A percentile compares a stretch with the other conserved stretches of the same genome.
Conservation (phyloP, 2,797 vertebrate species). For the Petrocephalus sullivani region DNA sequence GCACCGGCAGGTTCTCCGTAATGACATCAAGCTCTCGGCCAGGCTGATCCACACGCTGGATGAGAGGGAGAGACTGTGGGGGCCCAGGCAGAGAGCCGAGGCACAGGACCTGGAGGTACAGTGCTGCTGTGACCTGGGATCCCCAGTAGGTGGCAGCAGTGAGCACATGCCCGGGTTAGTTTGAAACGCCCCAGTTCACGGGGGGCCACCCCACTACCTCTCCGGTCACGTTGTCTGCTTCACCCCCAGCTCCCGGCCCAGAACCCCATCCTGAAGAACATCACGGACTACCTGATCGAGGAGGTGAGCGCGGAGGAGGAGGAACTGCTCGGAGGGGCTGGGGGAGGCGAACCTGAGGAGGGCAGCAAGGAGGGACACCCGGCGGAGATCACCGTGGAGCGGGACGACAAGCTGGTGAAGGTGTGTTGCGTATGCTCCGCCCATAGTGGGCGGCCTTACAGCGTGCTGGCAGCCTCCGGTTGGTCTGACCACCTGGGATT, state of each 20-base stretch:
- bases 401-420: conserved; percentile 86
- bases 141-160: not conserved
- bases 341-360: conserved; percentile 72
- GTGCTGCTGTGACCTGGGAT: not conserved
- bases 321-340: conserved; percentile 75
- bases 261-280: conserved; percentile 88
- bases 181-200: not conserved
- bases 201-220: not conserved
- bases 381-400: conserved; percentile 77
- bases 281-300: conserved; percentile 90
- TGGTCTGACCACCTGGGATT: not conserved
- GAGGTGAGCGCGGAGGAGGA: conserved; percentile 91
- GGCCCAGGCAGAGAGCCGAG: conserved; percentile 55
- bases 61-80: conserved; percentile 79
- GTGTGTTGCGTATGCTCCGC: conserved; percentile 41
- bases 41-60: conserved; percentile 84
- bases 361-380: conserved; percentile 79
- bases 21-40: conserved; percentile 86
- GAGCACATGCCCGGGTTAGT: not conserved
- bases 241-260: conserved; percentile 61
- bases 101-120: conserved; percentile 50
- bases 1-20: conserved; percentile 84
- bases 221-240: not conserved
- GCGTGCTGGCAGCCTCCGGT: not conserved
- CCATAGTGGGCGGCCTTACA: not conserved